Base-by-base conservation (phyloP, 1,140 invertebrate species). In the Teleogryllus occipitalis region DNA sequence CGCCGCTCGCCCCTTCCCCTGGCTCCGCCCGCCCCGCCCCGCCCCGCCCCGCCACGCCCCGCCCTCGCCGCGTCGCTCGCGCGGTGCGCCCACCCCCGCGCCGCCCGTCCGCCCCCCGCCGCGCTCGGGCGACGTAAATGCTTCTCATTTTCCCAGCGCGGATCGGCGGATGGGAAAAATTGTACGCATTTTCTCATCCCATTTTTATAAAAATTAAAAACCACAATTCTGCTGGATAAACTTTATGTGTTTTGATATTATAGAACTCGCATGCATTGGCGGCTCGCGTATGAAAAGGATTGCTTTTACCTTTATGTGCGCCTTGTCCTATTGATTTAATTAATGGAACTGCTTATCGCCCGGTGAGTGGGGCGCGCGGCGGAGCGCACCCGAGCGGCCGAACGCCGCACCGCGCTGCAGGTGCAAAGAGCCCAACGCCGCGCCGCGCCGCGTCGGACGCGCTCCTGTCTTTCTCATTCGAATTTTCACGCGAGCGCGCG, bases 151-250 rank as follows among this genome's bases (percentile, higher is more conserved):
- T 18, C 10, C 54, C 54, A 18, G 54, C 18, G 54, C 54, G 54
- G 54, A 65, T 65, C 54, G 54, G 54, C 54, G 54, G 54, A 65
- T 65, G 54, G 54, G 54, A 65, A 65, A 39, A 14, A 65, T 65
- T 65, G 54, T 65, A 65, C 54, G 54, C 54, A 65, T 65, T 65
- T 65, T 65, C 54, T 65, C 54, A 65, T 65, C 54, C 54, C 54
- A 65, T 65, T 65, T 65, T 65, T 65, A 65, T 65, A 65, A 65
- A 65, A 65, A 65, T 65, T 65, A 65, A 65, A 65, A 65, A 65
- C 54, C 54, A 65, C 54, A 65, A 65, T 65, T 65, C 54, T 65
- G 54, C 54, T 65, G 54, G 54, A 65, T 65, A 65, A 65, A 65
- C 54, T 65, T 65, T 65, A 65, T 65, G 54, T 65, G 54, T 65